These are phyloP conservation scores for Adoxophyes honmai DNA, from an alignment of 1,140 invertebrate genomes.

Conservation along the genomic window DNA sequence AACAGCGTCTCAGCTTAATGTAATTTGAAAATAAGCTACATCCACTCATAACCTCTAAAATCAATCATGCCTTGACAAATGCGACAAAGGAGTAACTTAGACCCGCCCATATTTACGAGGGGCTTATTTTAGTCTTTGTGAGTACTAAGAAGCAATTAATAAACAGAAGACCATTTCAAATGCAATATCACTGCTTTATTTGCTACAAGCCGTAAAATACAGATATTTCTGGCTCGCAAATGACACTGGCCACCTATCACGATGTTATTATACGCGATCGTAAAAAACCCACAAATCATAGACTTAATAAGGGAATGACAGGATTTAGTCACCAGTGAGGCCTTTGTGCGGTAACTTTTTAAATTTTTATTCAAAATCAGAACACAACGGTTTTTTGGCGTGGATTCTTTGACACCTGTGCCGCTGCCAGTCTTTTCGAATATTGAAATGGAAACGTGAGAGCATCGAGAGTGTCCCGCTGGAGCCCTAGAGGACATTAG, in stretches of 20 bases:
- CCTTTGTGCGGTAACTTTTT: too few species aligned
- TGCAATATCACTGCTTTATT: not conserved
- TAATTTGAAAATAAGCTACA: too few species aligned
- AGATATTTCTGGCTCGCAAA: not conserved
- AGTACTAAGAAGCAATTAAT: not conserved
- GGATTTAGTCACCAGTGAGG: too few species aligned
- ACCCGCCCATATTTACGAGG: too few species aligned
- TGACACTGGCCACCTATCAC: not conserved
- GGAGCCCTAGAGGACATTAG: slow-evolving; percentile 69
- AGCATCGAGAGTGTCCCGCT: slow-evolving; percentile 28
- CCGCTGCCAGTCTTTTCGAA: slow-evolving; percentile 25
- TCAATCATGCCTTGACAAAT: too few species aligned
- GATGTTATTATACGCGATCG: not conserved
- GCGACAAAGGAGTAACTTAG: too few species aligned
- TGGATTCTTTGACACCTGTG: slow-evolving; percentile 24
- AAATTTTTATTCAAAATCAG: too few species aligned
- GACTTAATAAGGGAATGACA: not conserved
- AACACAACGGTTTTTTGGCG: too few species aligned
- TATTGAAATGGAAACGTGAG: slow-evolving; percentile 25
- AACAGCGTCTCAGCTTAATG: too few species aligned
- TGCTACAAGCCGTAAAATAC: not conserved
- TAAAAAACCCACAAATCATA: not conserved
- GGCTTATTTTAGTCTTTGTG: not conserved
- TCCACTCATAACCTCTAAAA: too few species aligned
- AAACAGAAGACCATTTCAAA: not conserved